Percentiles rank a stretch among this genome's conserved stretches.
Conservation (phyloP, 2,888 invertebrate genomes). For the Blomia tropicalis region DNA sequence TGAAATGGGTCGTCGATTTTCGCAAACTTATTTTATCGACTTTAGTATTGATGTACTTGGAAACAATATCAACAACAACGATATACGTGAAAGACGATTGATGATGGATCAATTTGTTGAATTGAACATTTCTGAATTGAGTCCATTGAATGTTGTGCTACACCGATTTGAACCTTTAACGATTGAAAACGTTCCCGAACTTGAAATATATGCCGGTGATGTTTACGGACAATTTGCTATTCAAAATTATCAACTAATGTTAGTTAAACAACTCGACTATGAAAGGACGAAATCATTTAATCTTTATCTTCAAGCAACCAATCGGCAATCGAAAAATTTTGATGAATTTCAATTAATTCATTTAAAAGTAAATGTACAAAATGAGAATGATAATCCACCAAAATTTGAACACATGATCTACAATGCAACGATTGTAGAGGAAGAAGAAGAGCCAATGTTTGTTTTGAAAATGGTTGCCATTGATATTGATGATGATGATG, state of each 20-base stretch:
- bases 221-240: conserved; percentile 57
- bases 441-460: conserved; percentile 52
- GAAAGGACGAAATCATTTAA: conserved; percentile 60
- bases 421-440: conserved; percentile 68
- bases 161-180: conserved; percentile 17
- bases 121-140: conserved; percentile 17
- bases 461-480: conserved; percentile 59
- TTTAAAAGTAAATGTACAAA: conserved; percentile 43
- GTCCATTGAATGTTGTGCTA: conserved; percentile 5
- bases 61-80: neutral
- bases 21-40: neutral
- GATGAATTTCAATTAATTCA: conserved; percentile 55
- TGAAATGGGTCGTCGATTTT: too few species aligned
- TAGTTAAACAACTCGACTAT: conserved; percentile 46
- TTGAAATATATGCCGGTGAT: conserved; percentile 45
- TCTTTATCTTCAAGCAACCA: conserved; percentile 36
- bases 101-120: neutral
- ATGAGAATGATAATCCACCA: conserved; percentile 38
- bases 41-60: too few species aligned
- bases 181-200: neutral
- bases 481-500: conserved; percentile 54
- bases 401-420: conserved; percentile 61
- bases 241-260: conserved; percentile 38
- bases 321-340: neutral
- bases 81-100: neutral